Conservation (phyloP, 2,113 vertebrate species). For the Oncorhynchus kisutch region DNA sequence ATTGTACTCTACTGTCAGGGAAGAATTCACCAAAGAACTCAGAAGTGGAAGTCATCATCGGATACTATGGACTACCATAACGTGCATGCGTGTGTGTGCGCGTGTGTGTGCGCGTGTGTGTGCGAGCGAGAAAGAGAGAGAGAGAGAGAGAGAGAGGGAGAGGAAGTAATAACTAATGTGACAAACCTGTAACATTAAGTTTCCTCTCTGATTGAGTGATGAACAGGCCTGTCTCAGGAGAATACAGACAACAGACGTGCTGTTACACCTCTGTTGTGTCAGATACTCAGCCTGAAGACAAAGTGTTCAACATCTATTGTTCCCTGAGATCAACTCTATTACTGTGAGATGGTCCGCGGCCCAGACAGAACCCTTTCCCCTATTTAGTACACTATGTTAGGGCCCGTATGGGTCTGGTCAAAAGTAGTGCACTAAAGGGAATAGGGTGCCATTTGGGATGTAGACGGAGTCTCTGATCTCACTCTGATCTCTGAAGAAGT, state of each 20-base stretch:
- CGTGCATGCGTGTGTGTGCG: neutral
- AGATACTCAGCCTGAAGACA: slow-evolving; percentile 4
- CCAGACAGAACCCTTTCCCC: too few relatives aligned
- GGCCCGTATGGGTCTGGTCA: too few relatives aligned
- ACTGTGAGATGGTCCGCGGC: neutral
- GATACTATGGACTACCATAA: neutral
- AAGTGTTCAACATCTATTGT: slow-evolving; percentile 19
- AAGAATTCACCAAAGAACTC: too few relatives aligned
- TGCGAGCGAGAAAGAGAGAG: too few relatives aligned
- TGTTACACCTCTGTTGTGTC: neutral
- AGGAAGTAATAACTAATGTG: neutral
- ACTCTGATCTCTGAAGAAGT: too few relatives aligned
- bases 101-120: too few relatives aligned
- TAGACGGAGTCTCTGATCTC: too few relatives aligned
- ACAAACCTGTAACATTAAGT: neutral
- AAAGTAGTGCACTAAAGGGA: too few relatives aligned
- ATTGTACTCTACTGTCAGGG: too few relatives aligned
- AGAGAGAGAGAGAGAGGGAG: neutral
- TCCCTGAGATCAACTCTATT: slow-evolving; percentile 1
- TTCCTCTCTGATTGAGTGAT: slow-evolving; percentile 14
- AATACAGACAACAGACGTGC: neutral
- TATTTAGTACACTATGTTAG: too few relatives aligned
- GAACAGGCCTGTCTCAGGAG: neutral
- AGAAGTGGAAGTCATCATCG: too few relatives aligned
- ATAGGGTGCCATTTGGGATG: too few relatives aligned